A percentile compares a stretch with the other conserved stretches of the same genome.
Evolutionary conservation across 2,113 vertebrate species (phyloP).

Genomic region (Gracilinanus agilis): DNA sequence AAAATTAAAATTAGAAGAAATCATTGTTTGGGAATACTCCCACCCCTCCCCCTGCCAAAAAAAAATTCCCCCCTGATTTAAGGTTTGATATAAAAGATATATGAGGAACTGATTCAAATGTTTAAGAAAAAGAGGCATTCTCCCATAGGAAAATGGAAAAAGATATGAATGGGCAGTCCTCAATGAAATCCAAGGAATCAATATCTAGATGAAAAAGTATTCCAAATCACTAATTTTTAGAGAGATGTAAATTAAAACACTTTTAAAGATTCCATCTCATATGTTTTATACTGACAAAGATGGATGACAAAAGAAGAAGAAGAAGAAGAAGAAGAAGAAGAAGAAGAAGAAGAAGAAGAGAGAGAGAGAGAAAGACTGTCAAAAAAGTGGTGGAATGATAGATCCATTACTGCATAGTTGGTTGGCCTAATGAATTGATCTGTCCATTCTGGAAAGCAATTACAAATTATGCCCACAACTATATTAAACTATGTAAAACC

Average conservation of each 20-base stretch:
- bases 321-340: no score
- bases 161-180: no score
- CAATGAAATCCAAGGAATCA: no score
- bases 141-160: neutral
- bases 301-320: neutral
- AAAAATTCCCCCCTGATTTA: no score
- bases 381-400: neutral
- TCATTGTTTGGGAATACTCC: no score
- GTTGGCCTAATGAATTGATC: neutral
- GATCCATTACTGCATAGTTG: neutral
- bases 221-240: neutral
- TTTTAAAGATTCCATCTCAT: neutral
- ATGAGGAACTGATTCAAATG: no score
- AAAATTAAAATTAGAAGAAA: no score
- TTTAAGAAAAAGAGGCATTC: no score
- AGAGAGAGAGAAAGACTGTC: neutral
- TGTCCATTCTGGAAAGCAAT: neutral
- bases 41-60: no score
- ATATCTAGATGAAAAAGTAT: neutral
- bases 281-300: neutral
- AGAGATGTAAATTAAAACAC: neutral
- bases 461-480: neutral
- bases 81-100: no score
- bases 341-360: no score
- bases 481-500: neutral